Percentiles rank a stretch among this genome's conserved stretches.
Evolutionary conservation across 92 coral and sea anemone species (phyloP).

Genomic region (Heliopora coerulea): DNA sequence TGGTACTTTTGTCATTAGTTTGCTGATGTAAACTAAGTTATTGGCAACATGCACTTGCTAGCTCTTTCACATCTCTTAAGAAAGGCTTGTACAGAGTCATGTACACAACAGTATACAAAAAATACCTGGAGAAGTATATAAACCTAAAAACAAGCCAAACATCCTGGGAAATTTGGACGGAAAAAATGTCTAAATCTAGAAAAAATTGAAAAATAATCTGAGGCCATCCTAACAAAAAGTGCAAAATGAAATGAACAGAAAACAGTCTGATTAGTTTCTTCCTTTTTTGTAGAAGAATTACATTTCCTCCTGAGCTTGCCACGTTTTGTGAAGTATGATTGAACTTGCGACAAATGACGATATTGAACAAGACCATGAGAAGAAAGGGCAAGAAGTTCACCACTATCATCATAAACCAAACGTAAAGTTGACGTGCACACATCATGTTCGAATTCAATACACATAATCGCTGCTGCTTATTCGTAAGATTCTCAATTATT

Average conservation of each 20-base stretch:
- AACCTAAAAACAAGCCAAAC: constrained; percentile 69
- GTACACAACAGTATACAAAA: constrained; percentile 3
- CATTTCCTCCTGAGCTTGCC: constrained; percentile 84
- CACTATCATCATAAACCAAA: too few species aligned
- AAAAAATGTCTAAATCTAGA: constrained; percentile 39
- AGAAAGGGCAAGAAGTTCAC: constrained; percentile 1
- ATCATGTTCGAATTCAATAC: background rate
- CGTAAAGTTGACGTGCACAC: too few species aligned
- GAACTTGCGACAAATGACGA: constrained; percentile 9
- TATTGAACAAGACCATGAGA: constrained; percentile 5
- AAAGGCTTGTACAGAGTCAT: background rate
- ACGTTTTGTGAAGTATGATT: constrained; percentile 22
- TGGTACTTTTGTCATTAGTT: too few species aligned
- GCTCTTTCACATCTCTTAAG: too few species aligned
- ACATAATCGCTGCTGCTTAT: background rate
- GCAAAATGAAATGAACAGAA: constrained; percentile 47
- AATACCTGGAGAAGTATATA: constrained; percentile 18
- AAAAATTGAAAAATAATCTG: constrained; percentile 55
- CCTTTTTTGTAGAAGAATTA: constrained; percentile 70
- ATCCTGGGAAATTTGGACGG: constrained; percentile 43
- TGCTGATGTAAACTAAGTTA: too few species aligned
- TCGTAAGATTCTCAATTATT: background rate
- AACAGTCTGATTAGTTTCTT: constrained; percentile 54
- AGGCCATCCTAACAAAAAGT: constrained; percentile 74
- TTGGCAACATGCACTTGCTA: too few species aligned